Evolutionary conservation across 64 coral and sea anemone species (phyloP), one percentile per base, ranked within the genome.

Genomic region (Trachythela sp.): DNA sequence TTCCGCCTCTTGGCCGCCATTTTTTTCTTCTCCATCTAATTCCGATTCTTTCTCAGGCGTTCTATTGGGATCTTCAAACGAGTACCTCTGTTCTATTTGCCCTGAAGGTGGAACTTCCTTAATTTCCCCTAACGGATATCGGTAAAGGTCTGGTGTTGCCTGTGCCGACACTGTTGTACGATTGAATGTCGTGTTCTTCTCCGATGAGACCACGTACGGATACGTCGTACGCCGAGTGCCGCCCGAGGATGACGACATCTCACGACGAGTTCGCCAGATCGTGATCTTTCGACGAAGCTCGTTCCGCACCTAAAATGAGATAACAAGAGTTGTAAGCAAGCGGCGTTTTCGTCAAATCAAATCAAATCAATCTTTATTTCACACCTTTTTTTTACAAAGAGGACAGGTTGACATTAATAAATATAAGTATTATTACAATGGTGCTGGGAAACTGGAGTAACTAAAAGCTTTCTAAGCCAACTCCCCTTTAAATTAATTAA

Each of bases 241-340:
- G 11, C 9, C 33, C 75, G 75, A 80, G 4, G 75, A 80, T 80
- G 75, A 80, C 15, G 75, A 80, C 34, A 80, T 18, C 15, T 80
- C 75, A 80, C 75, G 75, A 80, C 75, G 75, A 38, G 75, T 80
- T 80, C 35, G 75, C 75, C 75, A 80, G 1, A 80, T 39, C 75
- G 30, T 22, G 14, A 37, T 13, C 30, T 35, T 30, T 39, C 75
- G 75, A 13, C 34, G 75, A 0, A 80, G 33, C 37, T 80, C 75
- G 17, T 80, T 80, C 8, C 75, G 31, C 13, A 80, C 75, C 75
- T 80, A 39, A 80, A 35, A 36, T 10, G 15, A 20, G 13, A 64
- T 18, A 18, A 1, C 26, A 27, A n/a, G 26, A 64, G 20, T 27
- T 4, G 42, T n/a, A n/a, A n/a, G n/a, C n/a, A n/a, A n/a, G n/a